Evolutionary conservation across 2,797 vertebrate genomes (phyloP).

Genomic region (Labroides dimidiatus): DNA sequence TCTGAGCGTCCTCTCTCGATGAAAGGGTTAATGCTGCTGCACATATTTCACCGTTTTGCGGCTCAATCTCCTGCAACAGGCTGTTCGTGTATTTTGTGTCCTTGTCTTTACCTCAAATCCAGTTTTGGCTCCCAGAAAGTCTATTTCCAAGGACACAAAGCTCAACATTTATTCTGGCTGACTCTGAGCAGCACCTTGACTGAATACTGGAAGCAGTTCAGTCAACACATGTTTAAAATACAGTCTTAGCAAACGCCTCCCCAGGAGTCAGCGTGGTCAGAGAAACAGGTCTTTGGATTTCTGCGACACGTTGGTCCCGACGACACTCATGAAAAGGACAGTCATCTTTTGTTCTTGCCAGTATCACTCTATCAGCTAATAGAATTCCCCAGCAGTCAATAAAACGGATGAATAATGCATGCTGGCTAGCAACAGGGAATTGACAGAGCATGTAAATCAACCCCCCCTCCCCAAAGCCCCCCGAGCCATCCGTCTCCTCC

Average conservation of each 20-base stretch:
- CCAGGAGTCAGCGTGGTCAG: constrained; percentile 15
- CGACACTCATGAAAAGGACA: constrained; percentile 70
- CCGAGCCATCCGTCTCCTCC: constrained; percentile 52
- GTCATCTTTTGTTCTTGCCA: constrained; percentile 75
- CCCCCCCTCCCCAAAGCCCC: constrained; percentile 53
- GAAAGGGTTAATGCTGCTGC: not conserved
- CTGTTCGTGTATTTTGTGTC: constrained; percentile 27
- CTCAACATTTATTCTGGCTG: constrained; percentile 48
- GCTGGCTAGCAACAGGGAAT: constrained; percentile 64
- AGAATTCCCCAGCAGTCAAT: constrained; percentile 80
- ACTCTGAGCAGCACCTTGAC: constrained; percentile 28
- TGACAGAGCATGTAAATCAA: constrained; percentile 81
- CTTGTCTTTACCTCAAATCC: constrained; percentile 21
- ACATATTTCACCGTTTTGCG: not conserved
- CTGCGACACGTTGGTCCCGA: constrained; percentile 36
- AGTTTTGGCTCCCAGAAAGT: constrained; percentile 30
- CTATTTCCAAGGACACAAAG: constrained; percentile 36
- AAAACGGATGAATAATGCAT: constrained; percentile 82
- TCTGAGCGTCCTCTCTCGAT: not conserved
- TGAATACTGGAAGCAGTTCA: constrained; percentile 26
- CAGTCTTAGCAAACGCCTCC: constrained; percentile 27
- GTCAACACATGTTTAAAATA: constrained; percentile 43
- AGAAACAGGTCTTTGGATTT: constrained; percentile 21
- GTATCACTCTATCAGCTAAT: constrained; percentile 76
- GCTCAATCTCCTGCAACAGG: constrained; percentile 10